Evolutionary conservation across 2,113 vertebrate genomes (phyloP), one percentile per base, ranked within the genome.

Genomic region (Microcebus ravelobensis): DNA sequence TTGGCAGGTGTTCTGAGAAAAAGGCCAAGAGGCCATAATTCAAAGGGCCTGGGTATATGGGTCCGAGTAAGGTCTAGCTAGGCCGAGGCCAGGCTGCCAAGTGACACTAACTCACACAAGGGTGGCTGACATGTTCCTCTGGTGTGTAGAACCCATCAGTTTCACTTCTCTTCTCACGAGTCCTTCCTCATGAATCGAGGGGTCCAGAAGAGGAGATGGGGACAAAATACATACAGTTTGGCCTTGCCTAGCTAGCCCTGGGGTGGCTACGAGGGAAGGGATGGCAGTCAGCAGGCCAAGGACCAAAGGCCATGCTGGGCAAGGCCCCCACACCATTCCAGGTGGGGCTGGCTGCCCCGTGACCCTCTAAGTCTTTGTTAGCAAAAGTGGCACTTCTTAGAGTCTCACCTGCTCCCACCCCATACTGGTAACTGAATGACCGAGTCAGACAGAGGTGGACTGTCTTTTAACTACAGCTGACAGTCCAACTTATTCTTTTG

Each of bases 101-200:
- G 25, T 65, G 59, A 34, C 27, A 20, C 34, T 2, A n/a, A 34
- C 39, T 67, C 52, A 23, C 27, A 80, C 70, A 39, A 67, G 76
- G 55, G 80, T 4, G 76, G 84, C 70, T 59, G 63, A 82, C 1
- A 3, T 0, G 18, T 42, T 50, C 61, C 52, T 12, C 21, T 11
- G 3, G 55, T 3, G 0, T 27, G 48, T 2, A 13, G 57, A 39
- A 59, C 57, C 87, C 25, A 0, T 5, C 15, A 65, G 90, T 97
- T 97, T 97, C 96, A 97, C 97, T 97, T 97, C 96, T 82, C 48
- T 45, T 59, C 48, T 73, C 63, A 42, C 3, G 1, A 85, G 63
- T 8, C 8, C 61, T 14, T 84, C 31, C 48, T 57, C 8, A 20
- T 14, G 14, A 82, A 74, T 6, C 59, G 63, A 67, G 85, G 39